A percentile compares a stretch with the other conserved stretches of the same genome.
phyloP scores from a whole-genome alignment of 1,140 invertebrate genomes.

The Heliconius melpomene region DNA sequence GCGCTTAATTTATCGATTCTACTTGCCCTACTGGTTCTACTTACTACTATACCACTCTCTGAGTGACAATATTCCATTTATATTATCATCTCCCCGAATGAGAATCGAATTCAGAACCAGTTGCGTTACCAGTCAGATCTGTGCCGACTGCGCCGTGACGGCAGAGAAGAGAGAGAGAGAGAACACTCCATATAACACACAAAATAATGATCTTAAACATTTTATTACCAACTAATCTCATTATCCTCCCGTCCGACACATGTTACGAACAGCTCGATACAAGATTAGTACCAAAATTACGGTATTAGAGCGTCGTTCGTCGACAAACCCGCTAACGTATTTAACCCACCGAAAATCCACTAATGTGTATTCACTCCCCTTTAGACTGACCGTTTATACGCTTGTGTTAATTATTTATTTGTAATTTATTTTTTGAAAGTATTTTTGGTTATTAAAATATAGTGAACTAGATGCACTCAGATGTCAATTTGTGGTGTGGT shows the following conservation, averaged over 20 bases:
- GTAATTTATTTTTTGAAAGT: neutral
- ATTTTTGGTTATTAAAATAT: neutral
- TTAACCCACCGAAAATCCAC: constrained; percentile 43
- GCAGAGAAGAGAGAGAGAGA: too few relatives aligned
- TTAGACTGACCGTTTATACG: constrained; percentile 23
- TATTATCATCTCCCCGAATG: too few relatives aligned
- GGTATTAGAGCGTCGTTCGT: constrained; percentile 46
- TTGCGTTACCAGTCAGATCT: too few relatives aligned
- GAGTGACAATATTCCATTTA: too few relatives aligned
- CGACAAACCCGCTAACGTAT: constrained; percentile 45
- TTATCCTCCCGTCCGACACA: neutral
- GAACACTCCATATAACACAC: neutral
- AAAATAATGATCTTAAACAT: neutral
- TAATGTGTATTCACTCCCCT: constrained; percentile 22
- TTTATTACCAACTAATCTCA: neutral
- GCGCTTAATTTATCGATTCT: too few relatives aligned
- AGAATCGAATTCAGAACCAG: too few relatives aligned
- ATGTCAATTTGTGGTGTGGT: neutral
- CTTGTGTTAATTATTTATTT: neutral
- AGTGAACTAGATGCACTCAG: neutral
- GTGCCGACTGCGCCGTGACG: too few relatives aligned
- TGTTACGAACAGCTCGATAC: constrained; percentile 13
- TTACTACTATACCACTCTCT: too few relatives aligned
- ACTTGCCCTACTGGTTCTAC: too few relatives aligned
- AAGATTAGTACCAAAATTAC: constrained; percentile 22